Conservation (phyloP, 1,140 invertebrate species). For the Gonatopus flavifemur region DNA sequence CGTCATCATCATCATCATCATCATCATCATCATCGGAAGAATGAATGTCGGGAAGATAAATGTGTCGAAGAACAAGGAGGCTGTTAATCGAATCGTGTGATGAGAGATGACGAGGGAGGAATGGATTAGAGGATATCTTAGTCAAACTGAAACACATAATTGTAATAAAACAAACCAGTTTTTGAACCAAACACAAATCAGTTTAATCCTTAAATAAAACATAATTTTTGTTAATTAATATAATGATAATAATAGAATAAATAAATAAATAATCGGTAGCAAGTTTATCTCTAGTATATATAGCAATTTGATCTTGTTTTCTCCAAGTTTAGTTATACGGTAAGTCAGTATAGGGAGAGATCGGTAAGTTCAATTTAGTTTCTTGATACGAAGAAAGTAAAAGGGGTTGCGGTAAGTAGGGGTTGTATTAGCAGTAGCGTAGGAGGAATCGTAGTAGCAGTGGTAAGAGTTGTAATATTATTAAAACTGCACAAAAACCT, state of each 20-base stretch:
- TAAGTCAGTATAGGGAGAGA: too few relatives aligned
- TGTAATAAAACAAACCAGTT: constrained; percentile 54
- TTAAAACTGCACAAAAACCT: too few relatives aligned
- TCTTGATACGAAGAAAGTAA: too few relatives aligned
- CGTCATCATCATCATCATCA: too few relatives aligned
- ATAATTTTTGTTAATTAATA: constrained; percentile 56
- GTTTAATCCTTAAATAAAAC: constrained; percentile 60
- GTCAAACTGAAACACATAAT: constrained; percentile 49
- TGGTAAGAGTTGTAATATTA: not conserved
- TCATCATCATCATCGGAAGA: too few relatives aligned
- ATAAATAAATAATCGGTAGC: constrained; percentile 56
- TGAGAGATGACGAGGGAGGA: constrained; percentile 7
- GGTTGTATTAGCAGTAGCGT: constrained; percentile 25
- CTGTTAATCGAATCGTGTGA: not conserved
- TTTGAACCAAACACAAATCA: constrained; percentile 59
- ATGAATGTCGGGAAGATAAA: constrained; percentile 23
- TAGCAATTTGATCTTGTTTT: too few relatives aligned
- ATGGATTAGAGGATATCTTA: constrained; percentile 11
- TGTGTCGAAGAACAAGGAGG: constrained; percentile 15
- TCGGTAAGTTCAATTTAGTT: too few relatives aligned
- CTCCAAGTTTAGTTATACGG: too few relatives aligned
- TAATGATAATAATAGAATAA: constrained; percentile 58
- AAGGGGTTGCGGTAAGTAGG: constrained; percentile 23
- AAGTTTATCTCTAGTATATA: too few relatives aligned
- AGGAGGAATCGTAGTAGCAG: constrained; percentile 9